These are phyloP conservation scores for Drosophila biarmipes DNA, from an alignment of 1,140 invertebrate genomes.

Conservation along the genomic window DNA sequence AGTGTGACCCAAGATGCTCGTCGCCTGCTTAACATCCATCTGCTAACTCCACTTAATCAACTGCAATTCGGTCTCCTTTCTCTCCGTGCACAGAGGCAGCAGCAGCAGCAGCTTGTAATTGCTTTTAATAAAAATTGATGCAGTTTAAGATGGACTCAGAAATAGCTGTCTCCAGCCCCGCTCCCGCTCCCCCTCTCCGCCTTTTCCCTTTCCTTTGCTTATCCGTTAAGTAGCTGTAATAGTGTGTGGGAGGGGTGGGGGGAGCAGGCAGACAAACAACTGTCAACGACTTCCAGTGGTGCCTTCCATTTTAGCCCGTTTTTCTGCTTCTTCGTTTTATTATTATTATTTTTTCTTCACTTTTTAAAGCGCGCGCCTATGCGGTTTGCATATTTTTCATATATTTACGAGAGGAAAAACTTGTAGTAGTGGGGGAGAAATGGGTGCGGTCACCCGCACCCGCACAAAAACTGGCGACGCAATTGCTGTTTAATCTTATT, in stretches of 20 bases:
- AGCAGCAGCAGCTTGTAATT: slow-evolving; percentile 70
- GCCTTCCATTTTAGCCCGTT: slow-evolving; percentile 55
- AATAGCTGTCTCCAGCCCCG: slow-evolving; percentile 31
- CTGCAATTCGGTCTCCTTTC: background rate
- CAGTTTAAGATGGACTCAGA: slow-evolving; percentile 58
- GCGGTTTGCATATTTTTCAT: slow-evolving; percentile 80
- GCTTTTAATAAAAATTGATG: slow-evolving; percentile 82
- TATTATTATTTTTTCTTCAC: slow-evolving; percentile 11
- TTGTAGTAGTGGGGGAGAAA: slow-evolving; percentile 42
- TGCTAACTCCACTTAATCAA: background rate
- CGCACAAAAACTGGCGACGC: slow-evolving; percentile 57
- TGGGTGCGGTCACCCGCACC: slow-evolving; percentile 75
- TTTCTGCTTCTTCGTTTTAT: slow-evolving; percentile 1
- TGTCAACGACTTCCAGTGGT: slow-evolving; percentile 59
- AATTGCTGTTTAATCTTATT: slow-evolving; percentile 82
- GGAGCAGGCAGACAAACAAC: slow-evolving; percentile 26
- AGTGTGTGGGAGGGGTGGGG: slow-evolving; percentile 27
- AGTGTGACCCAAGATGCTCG: background rate
- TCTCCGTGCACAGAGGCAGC: background rate
- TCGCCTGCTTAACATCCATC: background rate
- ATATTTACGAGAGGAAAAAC: slow-evolving; percentile 49
- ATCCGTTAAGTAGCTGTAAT: slow-evolving; percentile 67
- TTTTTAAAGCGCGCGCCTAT: slow-evolving; percentile 63
- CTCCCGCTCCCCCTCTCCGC: slow-evolving; percentile 1
- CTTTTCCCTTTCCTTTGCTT: slow-evolving; percentile 34